Conservation (phyloP, 2,888 invertebrate species). For the Hoplodrina ambigua region DNA sequence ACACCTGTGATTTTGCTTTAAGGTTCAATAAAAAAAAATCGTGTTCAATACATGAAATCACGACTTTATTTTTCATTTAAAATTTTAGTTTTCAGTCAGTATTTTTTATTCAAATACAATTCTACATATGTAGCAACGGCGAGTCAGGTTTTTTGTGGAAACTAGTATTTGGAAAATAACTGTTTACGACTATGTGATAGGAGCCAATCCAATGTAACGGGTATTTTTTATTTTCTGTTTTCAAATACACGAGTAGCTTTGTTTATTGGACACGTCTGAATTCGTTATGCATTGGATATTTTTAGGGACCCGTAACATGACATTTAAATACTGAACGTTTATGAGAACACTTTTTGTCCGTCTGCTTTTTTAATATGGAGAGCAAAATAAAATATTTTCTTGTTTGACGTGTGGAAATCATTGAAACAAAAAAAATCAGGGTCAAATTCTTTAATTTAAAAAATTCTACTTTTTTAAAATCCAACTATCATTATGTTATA, state of each 20-base stretch:
- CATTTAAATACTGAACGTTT: background rate
- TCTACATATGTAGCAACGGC: background rate
- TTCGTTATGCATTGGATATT: conserved; percentile 18
- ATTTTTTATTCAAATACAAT: too few species aligned
- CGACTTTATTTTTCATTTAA: too few species aligned
- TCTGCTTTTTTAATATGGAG: background rate
- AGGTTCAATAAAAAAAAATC: too few species aligned
- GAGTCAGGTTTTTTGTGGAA: conserved; percentile 5
- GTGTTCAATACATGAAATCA: too few species aligned
- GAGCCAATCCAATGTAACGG: conserved; percentile 26
- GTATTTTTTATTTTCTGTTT: conserved; percentile 21
- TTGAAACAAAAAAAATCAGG: background rate
- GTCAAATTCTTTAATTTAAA: background rate
- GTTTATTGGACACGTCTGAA: conserved; percentile 19
- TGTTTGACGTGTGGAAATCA: background rate
- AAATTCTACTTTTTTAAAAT: background rate
- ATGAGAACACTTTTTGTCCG: background rate
- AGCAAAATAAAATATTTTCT: background rate
- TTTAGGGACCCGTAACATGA: background rate
- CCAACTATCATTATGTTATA: too few species aligned
- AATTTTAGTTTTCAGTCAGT: too few species aligned
- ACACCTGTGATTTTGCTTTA: too few species aligned
- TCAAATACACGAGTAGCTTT: conserved; percentile 7
- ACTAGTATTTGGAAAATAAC: conserved; percentile 24
- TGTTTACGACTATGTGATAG: conserved; percentile 14